Conservation (phyloP, 2,888 invertebrate species). For the Caenorhabditis sulstoni region DNA sequence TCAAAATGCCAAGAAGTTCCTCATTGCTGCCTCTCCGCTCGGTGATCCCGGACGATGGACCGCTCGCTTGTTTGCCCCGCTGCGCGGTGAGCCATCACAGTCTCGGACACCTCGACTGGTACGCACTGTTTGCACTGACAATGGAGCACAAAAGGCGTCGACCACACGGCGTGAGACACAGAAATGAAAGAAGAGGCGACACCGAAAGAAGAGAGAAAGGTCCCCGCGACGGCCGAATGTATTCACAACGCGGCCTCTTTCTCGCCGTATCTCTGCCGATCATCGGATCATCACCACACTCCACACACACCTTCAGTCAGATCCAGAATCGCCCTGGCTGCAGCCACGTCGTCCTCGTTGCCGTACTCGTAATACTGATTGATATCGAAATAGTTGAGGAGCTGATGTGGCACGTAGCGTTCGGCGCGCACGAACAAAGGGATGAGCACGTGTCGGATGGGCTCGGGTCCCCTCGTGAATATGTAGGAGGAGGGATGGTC, state of each 20-base stretch:
- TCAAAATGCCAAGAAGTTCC: slow-evolving; percentile 38
- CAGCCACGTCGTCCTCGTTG: slow-evolving; percentile 24
- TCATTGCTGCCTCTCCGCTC: slow-evolving; percentile 11
- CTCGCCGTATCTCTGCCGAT: background rate
- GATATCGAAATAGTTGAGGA: slow-evolving; percentile 53
- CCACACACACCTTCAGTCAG: slow-evolving; percentile 38
- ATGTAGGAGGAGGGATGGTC: slow-evolving; percentile 36
- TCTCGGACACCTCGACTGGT: slow-evolving; percentile 59
- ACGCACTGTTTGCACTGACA: slow-evolving; percentile 55
- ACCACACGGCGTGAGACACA: slow-evolving; percentile 9
- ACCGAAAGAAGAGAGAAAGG: background rate
- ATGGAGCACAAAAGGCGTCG: slow-evolving; percentile 23
- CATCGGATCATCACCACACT: slow-evolving; percentile 10
- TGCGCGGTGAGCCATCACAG: slow-evolving; percentile 41
- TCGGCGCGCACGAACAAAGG: slow-evolving; percentile 46
- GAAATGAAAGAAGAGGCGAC: slow-evolving; percentile 9
- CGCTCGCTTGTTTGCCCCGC: slow-evolving; percentile 23
- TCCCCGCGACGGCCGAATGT: background rate
- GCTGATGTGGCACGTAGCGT: slow-evolving; percentile 35
- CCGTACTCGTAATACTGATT: slow-evolving; percentile 4
- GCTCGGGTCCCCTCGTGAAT: slow-evolving; percentile 45
- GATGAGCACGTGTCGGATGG: slow-evolving; percentile 53
- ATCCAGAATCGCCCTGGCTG: slow-evolving; percentile 37
- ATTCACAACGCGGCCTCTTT: slow-evolving; percentile 5
- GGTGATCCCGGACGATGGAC: slow-evolving; percentile 17